phyloP scores from a whole-genome alignment of 2,797 vertebrate genomes.

The Thripadectes ignobilis region DNA sequence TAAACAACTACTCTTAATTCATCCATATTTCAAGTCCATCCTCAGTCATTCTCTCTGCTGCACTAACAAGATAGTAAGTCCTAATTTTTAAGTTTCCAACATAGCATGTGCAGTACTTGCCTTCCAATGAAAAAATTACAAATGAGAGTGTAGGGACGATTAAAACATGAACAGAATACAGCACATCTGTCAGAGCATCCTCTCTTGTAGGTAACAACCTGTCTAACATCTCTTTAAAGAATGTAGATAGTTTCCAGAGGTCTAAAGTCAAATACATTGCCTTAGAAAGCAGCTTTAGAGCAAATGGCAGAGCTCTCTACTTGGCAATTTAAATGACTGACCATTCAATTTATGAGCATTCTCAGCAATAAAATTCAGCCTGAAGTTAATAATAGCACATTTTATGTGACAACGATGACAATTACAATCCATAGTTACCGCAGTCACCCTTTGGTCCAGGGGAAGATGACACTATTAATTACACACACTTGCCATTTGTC shows the following conservation, averaged over 20 bases:
- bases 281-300: conserved; percentile 74
- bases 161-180: conserved; percentile 49
- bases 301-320: conserved; percentile 72
- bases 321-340: conserved; percentile 88
- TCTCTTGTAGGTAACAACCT: conserved; percentile 71
- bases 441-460: conserved; percentile 79
- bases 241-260: conserved; percentile 74
- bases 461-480: conserved; percentile 84
- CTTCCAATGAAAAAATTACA: conserved; percentile 43
- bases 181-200: conserved; percentile 65
- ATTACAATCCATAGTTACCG: conserved; percentile 87
- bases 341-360: conserved; percentile 86
- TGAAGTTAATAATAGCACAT: conserved; percentile 90
- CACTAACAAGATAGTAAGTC: not conserved
- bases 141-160: conserved; percentile 65
- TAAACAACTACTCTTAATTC: conserved; percentile 27
- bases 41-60: not conserved
- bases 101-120: not conserved
- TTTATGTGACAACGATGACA: conserved; percentile 90
- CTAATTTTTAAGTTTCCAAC: conserved; percentile 25
- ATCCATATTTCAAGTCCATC: conserved; percentile 20
- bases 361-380: conserved; percentile 85
- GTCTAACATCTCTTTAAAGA: conserved; percentile 74
- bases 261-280: conserved; percentile 81
- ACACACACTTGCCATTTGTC: conserved; percentile 83